phyloP scores from a whole-genome alignment of 2,888 invertebrate genomes.

The Syrphus vitripennis region DNA sequence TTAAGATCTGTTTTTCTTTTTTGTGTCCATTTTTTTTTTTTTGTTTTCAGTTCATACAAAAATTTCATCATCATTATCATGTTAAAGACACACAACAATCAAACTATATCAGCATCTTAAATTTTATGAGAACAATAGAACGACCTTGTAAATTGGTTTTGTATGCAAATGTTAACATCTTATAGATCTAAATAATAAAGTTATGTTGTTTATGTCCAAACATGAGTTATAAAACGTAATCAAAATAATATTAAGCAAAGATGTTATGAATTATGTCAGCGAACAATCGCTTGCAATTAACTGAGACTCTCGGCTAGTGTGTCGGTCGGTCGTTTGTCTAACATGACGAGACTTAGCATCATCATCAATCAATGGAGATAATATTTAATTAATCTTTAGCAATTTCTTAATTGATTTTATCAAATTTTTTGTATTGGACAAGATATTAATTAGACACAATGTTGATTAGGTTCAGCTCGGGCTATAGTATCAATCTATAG shows the following conservation, averaged over 20 bases:
- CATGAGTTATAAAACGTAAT: background rate
- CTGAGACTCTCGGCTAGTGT: background rate
- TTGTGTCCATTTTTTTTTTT: background rate
- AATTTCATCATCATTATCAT: background rate
- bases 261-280: background rate
- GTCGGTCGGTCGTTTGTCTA: background rate
- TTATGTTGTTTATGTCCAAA: background rate
- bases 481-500: background rate
- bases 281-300: background rate
- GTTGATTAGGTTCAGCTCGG: background rate
- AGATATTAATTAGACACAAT: background rate
- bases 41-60: background rate
- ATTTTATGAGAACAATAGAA: background rate
- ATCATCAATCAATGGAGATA: background rate
- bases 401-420: background rate
- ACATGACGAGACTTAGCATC: background rate
- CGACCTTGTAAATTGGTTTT: background rate
- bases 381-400: background rate
- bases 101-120: background rate
- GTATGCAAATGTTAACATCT: constrained; percentile 10
- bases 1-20: background rate
- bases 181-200: background rate
- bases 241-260: constrained; percentile 15
- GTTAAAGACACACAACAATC: background rate
- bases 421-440: background rate